Evolutionary conservation across 2,888 invertebrate genomes (phyloP), one percentile per base, ranked within the genome.

Genomic region (Mactromeris polynyma): DNA sequence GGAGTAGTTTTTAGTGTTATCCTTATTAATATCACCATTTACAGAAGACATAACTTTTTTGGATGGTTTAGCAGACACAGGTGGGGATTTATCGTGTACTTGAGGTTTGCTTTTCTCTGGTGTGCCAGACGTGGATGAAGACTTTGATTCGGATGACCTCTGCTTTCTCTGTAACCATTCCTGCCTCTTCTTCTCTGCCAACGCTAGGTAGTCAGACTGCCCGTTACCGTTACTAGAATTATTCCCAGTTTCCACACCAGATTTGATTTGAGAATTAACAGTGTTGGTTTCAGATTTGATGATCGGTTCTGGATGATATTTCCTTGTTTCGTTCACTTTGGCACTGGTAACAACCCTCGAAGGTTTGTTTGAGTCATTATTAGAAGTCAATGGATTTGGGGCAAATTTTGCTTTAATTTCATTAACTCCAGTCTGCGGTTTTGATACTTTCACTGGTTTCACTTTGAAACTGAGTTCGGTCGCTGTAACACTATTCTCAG

Each of bases 141-240:
- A 83, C 73, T 88, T 90, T 64, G 93, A 87, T 51, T 85, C 90
- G 7, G 91, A 83, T 26, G 90, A 82, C 58, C 87, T 90, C 17
- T 88, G 88, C 81, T 91, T 93, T 38, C 93, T 95, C 85, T 95
- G 94, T 26, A 96, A 84, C 86, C 94, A 96, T 58, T 96, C 95
- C 81, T 94, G 95, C 21, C 96, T 85, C 19, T 94, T 95, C 89
- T 94, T 95, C 90, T 96, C 96, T 26, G 96, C 96, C 51, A 95
- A 85, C 7, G 95, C 95, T 58, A 95, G 90, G 89, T 95, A 95
- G 89, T 96, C 95, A 38, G 93, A 92, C 81, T 92, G 89, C 36
- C 91, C 90, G 86, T 92, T 92, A 21, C 78, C 46, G 51, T 86
- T 89, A 33, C 89, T 90, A 33, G 78, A 40, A 31, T 77, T 83